Evolutionary conservation across 64 coral and sea anemone species (phyloP).

Genomic region (Montipora capricornis): DNA sequence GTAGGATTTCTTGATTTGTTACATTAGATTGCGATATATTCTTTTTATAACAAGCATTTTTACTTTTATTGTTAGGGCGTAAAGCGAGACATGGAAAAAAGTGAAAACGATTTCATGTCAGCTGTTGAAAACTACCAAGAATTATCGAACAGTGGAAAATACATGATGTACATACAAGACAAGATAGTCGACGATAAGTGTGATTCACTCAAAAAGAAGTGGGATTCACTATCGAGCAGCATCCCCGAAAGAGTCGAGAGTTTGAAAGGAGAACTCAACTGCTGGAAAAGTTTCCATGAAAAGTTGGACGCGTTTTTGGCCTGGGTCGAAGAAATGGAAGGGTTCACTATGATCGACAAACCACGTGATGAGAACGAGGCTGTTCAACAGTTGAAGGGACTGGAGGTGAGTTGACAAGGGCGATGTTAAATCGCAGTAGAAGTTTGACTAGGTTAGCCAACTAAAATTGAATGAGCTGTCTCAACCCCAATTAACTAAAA

Average conservation of each 20-base stretch:
- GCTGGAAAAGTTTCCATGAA: slow-evolving; percentile 74
- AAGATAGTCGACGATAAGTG: slow-evolving; percentile 79
- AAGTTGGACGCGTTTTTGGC: slow-evolving; percentile 80
- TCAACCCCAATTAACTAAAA: no score
- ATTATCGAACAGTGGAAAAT: slow-evolving; percentile 53
- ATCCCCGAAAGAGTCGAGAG: slow-evolving; percentile 75
- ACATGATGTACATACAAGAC: slow-evolving; percentile 70
- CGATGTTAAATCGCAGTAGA: neutral
- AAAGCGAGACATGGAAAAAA: slow-evolving; percentile 40
- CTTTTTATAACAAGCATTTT: neutral
- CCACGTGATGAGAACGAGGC: slow-evolving; percentile 81
- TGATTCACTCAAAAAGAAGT: slow-evolving; percentile 75
- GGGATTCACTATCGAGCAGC: slow-evolving; percentile 56
- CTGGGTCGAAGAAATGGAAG: slow-evolving; percentile 88
- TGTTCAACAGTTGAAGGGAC: slow-evolving; percentile 83
- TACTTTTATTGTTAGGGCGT: slow-evolving; percentile 21
- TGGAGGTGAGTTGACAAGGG: slow-evolving; percentile 64
- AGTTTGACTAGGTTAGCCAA: neutral
- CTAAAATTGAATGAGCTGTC: neutral
- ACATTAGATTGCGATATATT: no score
- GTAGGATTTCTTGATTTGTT: neutral
- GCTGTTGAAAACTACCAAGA: slow-evolving; percentile 77
- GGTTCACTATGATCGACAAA: slow-evolving; percentile 75
- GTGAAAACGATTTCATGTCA: slow-evolving; percentile 70
- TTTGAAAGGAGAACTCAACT: slow-evolving; percentile 71